phyloP scores from a whole-genome alignment of 2,888 invertebrate species.

The Drosophila austrosaltans region DNA sequence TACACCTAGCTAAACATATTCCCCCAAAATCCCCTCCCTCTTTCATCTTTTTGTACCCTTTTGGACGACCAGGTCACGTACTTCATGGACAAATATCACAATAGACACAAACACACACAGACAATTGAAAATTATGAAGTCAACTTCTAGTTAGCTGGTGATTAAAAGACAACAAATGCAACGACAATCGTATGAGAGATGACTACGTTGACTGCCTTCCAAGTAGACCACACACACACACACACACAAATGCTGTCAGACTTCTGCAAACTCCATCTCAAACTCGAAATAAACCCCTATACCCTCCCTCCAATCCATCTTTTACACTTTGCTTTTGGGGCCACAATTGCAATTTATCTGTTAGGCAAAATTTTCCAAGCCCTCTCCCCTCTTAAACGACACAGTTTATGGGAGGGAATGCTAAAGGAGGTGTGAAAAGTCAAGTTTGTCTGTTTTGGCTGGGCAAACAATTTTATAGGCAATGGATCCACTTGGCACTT shows the following conservation, averaged over 20 bases:
- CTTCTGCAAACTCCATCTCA: not conserved
- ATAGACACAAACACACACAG: slow-evolving; percentile 45
- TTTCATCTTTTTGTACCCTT: not conserved
- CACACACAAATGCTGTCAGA: slow-evolving; percentile 30
- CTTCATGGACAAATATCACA: slow-evolving; percentile 38
- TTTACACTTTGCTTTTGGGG: slow-evolving; percentile 44
- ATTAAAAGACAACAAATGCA: slow-evolving; percentile 75
- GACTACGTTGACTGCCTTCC: slow-evolving; percentile 46
- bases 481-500: slow-evolving; percentile 52
- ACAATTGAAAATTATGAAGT: slow-evolving; percentile 52
- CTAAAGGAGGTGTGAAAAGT: slow-evolving; percentile 65
- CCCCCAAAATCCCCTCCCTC: slow-evolving; percentile 22
- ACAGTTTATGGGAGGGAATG: slow-evolving; percentile 12
- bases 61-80: slow-evolving; percentile 36
- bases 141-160: slow-evolving; percentile 64
- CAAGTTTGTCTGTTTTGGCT: slow-evolving; percentile 73
- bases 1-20: not conserved
- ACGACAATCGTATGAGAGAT: slow-evolving; percentile 23
- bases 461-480: slow-evolving; percentile 67
- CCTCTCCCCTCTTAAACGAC: too few relatives aligned
- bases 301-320: not conserved
- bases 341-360: slow-evolving; percentile 73
- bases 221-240: slow-evolving; percentile 46
- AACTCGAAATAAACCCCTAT: not conserved
- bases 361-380: slow-evolving; percentile 59